Percentiles rank a stretch among this genome's conserved stretches.
Conservation (phyloP, 2,888 invertebrate species). For the Melikaiella ostensackeni region DNA sequence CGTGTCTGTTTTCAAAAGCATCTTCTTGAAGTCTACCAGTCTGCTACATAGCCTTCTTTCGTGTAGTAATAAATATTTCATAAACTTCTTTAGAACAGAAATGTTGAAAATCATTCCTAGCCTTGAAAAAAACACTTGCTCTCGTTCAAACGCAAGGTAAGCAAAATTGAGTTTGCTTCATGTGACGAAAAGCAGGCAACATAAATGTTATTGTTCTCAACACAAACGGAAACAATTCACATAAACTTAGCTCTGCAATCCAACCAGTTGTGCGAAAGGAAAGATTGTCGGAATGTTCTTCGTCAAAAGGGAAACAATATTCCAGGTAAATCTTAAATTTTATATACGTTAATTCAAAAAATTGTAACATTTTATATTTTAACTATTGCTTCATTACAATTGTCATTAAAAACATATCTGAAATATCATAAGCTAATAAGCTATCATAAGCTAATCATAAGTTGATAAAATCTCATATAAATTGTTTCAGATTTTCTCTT, state of each 20-base stretch:
- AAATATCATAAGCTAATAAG: too few species aligned
- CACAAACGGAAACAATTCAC: not conserved
- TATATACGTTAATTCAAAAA: not conserved
- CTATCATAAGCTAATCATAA: too few species aligned
- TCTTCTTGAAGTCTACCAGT: not conserved
- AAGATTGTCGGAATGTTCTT: not conserved
- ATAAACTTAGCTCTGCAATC: not conserved
- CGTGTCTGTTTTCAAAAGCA: not conserved
- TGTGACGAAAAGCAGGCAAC: too few species aligned
- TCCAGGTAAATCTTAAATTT: conserved; percentile 7
- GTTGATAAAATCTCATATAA: not conserved
- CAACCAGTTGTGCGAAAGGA: not conserved
- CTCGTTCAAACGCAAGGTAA: not conserved
- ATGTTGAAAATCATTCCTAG: not conserved
- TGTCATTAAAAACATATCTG: too few species aligned
- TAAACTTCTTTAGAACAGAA: not conserved
- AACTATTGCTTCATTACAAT: too few species aligned
- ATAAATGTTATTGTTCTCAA: not conserved
- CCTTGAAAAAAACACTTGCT: not conserved
- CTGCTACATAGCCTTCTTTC: not conserved
- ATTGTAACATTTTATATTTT: not conserved
- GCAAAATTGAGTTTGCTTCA: too few species aligned
- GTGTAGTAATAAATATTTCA: not conserved
- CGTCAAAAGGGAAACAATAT: not conserved
- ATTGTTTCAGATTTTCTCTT: not conserved